These are phyloP conservation scores for Microdon myrmicae DNA, from an alignment of 2,888 invertebrate genomes.

Conservation along the genomic window DNA sequence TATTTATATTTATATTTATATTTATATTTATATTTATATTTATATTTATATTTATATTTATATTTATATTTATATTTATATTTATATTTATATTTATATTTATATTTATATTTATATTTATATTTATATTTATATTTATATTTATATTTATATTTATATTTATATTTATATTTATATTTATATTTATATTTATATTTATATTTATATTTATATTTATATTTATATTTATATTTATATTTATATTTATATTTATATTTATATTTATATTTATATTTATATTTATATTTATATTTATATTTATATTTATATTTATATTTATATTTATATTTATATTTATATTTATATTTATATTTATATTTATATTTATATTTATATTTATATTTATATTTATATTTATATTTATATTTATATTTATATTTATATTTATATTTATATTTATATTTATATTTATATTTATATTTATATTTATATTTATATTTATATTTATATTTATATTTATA, in stretches of 20 bases:
- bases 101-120: conserved; percentile 6
- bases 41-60: neutral
- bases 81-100: neutral
- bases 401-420: no score
- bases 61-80: neutral
- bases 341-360: neutral
- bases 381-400: neutral
- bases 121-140: neutral
- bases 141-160: conserved; percentile 4
- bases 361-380: neutral
- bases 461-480: conserved; percentile 50
- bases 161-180: conserved; percentile 6
- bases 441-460: conserved; percentile 54
- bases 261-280: conserved; percentile 5
- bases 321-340: conserved; percentile 12
- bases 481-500: conserved; percentile 50
- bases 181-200: neutral
- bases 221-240: conserved; percentile 51
- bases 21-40: conserved; percentile 1
- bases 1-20: conserved; percentile 6
- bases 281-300: no score
- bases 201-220: no score
- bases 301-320: no score
- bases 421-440: no score
- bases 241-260: conserved; percentile 53